Base-by-base conservation (phyloP, 2,113 vertebrate genomes). In the Myiagra hebetior region DNA sequence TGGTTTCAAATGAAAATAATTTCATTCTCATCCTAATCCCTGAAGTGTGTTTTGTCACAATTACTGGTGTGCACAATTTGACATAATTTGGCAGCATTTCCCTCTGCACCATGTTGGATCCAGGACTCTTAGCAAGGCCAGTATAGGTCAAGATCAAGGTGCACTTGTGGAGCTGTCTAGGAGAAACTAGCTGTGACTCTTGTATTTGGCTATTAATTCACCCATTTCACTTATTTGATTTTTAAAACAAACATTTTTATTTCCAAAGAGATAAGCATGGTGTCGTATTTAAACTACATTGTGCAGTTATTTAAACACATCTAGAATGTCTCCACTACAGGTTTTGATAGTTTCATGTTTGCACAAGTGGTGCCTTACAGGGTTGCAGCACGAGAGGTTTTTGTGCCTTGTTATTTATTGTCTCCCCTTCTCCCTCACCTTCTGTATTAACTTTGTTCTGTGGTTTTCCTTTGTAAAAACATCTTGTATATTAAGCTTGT, bases 341-440 rank as follows among this genome's bases (percentile, higher is more conserved):
- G 37, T 73, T 53, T 93, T 85, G 75, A 53, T 79, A 81, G 57
- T 77, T 80, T 80, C 57, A 35, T 1, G 1, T 72, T 95, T 92
- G 94, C 85, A 94, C 89, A 80, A 84, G 95, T 78, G 92, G 91
- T 97, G 89, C 92, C 95, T 97, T 96, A 95, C 67, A 67, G 78
- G 72, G 50, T 91, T 91, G 85, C 55, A 89, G 64, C 73, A 95
- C 81, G 85, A 85, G 75, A 95, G 86, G 49, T 23, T 93, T 91
- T 68, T 85, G 96, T 98, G 97, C 97, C 97, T 98, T 98, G 90
- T 91, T 94, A 68, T 85, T 90, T 95, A 60, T 84, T 91, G 87
- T 93, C 62, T 93, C 17, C 18, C 17, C 31, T 69, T 94, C 60
- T 93, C 88, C 80, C 62, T 92, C 37, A 53, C 64, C 50, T 84